Percentiles rank a stretch among this genome's conserved stretches.
Evolutionary conservation across 2,797 vertebrate genomes (phyloP).

Genomic region (Miichthys miiuy): DNA sequence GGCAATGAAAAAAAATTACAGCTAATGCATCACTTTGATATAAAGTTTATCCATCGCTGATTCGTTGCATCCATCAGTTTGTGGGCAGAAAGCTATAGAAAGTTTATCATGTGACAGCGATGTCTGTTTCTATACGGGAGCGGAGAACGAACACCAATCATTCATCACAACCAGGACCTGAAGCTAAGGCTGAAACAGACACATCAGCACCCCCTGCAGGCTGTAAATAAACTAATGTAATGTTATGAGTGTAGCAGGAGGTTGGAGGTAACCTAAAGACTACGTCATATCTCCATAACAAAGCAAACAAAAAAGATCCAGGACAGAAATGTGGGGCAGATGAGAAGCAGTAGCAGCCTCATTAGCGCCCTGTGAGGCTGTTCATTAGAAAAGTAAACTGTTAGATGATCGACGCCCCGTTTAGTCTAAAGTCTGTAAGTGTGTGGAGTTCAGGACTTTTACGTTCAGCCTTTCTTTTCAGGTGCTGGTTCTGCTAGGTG

Average conservation of each 20-base stretch:
- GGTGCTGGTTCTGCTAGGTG: slow-evolving; percentile 29
- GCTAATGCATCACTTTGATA: slow-evolving; percentile 53
- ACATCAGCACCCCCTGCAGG: not conserved
- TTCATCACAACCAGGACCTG: slow-evolving; percentile 8
- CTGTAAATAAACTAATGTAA: too few relatives aligned
- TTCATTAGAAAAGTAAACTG: not conserved
- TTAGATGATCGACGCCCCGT: not conserved
- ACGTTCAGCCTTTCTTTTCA: slow-evolving; percentile 8
- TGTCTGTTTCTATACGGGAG: slow-evolving; percentile 21
- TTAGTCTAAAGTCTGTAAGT: not conserved
- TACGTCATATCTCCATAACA: not conserved
- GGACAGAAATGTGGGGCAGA: not conserved
- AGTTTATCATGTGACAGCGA: slow-evolving; percentile 1
- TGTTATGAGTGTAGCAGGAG: not conserved
- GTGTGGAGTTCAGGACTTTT: not conserved
- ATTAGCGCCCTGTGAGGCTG: not conserved
- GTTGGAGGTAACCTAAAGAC: not conserved
- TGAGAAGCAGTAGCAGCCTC: not conserved
- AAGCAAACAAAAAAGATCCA: not conserved
- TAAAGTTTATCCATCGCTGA: slow-evolving; percentile 33
- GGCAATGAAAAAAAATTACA: slow-evolving; percentile 51
- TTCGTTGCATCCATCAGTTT: slow-evolving; percentile 52
- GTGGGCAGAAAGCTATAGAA: slow-evolving; percentile 18
- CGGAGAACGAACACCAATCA: slow-evolving; percentile 21
- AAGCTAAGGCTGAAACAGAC: slow-evolving; percentile 5